Evolutionary conservation across 2,113 vertebrate species (phyloP).

Genomic region (Phycodurus eques): DNA sequence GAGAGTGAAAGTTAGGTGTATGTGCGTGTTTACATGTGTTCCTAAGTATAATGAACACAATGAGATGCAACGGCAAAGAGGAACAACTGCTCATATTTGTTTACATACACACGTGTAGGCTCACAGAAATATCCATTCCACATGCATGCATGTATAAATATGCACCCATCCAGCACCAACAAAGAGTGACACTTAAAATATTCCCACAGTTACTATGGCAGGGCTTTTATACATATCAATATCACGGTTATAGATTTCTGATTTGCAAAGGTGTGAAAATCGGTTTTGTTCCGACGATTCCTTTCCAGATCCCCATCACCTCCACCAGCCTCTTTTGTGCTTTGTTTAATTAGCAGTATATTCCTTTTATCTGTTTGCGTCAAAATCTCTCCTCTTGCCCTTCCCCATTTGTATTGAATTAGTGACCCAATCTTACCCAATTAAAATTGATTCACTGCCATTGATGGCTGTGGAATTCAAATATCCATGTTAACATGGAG

Average conservation of each 20-base stretch:
- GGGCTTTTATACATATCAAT: slow-evolving; percentile 64
- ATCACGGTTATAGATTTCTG: slow-evolving; percentile 48
- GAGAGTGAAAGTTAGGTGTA: too few relatives aligned
- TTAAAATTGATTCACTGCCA: neutral
- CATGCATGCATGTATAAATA: slow-evolving; percentile 14
- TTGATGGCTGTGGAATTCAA: too few relatives aligned
- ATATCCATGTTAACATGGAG: too few relatives aligned
- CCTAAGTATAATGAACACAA: too few relatives aligned
- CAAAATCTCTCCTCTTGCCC: neutral
- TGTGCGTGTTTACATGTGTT: too few relatives aligned
- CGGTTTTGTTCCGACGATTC: neutral
- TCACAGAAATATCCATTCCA: slow-evolving; percentile 2
- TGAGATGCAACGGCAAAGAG: too few relatives aligned
- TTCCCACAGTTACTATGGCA: slow-evolving; percentile 64
- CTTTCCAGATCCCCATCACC: slow-evolving; percentile 5
- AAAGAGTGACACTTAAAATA: slow-evolving; percentile 67
- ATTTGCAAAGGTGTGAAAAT: neutral
- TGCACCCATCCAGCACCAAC: slow-evolving; percentile 29
- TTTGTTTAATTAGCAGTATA: slow-evolving; percentile 18
- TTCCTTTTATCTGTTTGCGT: neutral
- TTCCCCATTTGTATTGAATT: neutral
- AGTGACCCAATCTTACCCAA: neutral
- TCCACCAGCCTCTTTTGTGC: neutral
- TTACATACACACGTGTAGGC: neutral
- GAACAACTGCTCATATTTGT: too few relatives aligned